Conservation (phyloP, 2,888 invertebrate genomes). For the Keiferia lycopersicella region DNA sequence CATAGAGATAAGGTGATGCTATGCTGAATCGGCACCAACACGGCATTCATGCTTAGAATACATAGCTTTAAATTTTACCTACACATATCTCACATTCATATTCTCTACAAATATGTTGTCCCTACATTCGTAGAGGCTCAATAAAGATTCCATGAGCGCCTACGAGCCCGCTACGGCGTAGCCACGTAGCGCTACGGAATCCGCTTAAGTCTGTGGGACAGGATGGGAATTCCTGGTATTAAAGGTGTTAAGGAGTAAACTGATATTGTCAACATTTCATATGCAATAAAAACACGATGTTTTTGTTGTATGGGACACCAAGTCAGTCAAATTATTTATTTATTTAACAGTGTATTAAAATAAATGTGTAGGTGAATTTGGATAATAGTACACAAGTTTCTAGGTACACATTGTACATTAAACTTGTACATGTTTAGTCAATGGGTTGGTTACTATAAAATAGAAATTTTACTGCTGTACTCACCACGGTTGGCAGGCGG, state of each 20-base stretch:
- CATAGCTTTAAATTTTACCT: neutral
- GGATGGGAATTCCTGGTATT: neutral
- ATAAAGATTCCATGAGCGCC: conserved; percentile 15
- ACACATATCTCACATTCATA: neutral
- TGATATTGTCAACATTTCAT: neutral
- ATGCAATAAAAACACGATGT: neutral
- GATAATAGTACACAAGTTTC: no score
- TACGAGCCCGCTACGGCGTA: conserved; percentile 17
- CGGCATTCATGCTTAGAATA: neutral
- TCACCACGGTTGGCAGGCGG: no score
- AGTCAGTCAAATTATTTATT: no score
- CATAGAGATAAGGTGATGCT: neutral
- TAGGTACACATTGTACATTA: no score
- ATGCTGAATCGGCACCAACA: neutral
- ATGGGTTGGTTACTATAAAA: no score
- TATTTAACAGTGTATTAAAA: no score
- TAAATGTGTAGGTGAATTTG: no score
- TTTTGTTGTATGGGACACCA: no score
- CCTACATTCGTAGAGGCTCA: conserved; percentile 11
- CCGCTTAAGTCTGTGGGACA: neutral
- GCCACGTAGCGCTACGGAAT: conserved; percentile 11
- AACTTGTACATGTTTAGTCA: no score
- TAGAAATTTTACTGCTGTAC: no score
- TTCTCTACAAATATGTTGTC: conserved; percentile 1
- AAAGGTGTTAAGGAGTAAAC: conserved; percentile 2